A percentile compares a stretch with the other conserved stretches of the same genome.
phyloP scores from a whole-genome alignment of 2,113 vertebrate genomes.

The Eleginops maclovinus region DNA sequence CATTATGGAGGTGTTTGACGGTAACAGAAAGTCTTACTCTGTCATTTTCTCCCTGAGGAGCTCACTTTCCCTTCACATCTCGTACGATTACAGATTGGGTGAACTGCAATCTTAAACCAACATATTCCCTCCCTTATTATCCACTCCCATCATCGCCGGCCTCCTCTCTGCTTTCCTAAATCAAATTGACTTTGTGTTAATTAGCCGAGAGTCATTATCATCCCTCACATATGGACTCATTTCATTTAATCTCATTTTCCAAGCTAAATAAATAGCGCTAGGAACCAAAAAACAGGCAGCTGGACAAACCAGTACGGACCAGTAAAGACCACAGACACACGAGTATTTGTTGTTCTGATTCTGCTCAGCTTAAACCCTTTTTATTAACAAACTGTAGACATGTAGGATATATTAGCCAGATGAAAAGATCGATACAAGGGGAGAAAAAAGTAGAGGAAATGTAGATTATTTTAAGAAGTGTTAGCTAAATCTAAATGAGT shows the following conservation, averaged over 20 bases:
- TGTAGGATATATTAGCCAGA: no score
- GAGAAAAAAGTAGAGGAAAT: no score
- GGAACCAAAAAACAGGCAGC: not conserved
- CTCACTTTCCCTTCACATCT: not conserved
- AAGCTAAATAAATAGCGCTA: not conserved
- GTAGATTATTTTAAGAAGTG: no score
- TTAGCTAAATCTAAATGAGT: no score
- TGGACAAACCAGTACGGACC: not conserved
- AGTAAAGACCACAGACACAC: not conserved
- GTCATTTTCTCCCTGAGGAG: not conserved
- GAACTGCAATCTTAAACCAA: not conserved
- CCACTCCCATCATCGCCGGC: not conserved
- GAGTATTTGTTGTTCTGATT: no score
- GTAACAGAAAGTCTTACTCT: not conserved
- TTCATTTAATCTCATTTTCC: constrained; percentile 22
- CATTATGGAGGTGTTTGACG: not conserved
- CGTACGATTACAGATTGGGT: not conserved
- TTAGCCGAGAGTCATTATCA: constrained; percentile 30
- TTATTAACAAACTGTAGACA: no score
- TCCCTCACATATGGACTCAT: constrained; percentile 7
- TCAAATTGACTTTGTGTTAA: constrained; percentile 33
- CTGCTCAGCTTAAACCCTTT: no score
- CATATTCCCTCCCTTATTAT: not conserved
- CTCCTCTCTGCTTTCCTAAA: not conserved
- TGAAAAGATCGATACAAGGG: no score